A percentile compares a stretch with the other conserved stretches of the same genome.
Conservation (phyloP, 2,888 invertebrate species). For the Arctia plantaginis region DNA sequence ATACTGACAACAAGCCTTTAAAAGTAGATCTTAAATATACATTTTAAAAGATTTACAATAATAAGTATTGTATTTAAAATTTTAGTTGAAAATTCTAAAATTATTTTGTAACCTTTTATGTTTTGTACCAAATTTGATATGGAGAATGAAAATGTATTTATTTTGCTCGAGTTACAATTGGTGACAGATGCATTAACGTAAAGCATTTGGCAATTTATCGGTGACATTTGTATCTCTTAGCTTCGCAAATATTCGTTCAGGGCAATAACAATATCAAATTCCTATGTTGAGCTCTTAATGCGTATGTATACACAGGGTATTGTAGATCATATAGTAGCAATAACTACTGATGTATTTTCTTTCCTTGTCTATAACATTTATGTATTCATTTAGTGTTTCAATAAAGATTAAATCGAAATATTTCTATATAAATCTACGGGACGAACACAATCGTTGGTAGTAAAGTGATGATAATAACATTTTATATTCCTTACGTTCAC, state of each 20-base stretch:
- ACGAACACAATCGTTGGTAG: too few species aligned
- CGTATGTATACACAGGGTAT: neutral
- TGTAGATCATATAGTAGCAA: neutral
- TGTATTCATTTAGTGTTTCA: neutral
- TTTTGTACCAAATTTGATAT: slow-evolving; percentile 46
- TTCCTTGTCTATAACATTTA: too few species aligned
- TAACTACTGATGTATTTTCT: neutral
- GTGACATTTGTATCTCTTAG: slow-evolving; percentile 46
- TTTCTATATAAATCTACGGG: too few species aligned
- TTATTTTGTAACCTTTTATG: slow-evolving; percentile 23
- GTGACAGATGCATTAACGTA: slow-evolving; percentile 71
- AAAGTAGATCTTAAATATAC: too few species aligned
- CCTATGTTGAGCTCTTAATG: slow-evolving; percentile 4
- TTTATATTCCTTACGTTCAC: too few species aligned
- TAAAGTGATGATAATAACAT: too few species aligned
- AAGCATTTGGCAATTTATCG: slow-evolving; percentile 56
- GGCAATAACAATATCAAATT: slow-evolving; percentile 3
- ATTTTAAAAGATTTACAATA: too few species aligned
- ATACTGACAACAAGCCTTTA: too few species aligned
- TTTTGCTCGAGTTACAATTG: slow-evolving; percentile 66
- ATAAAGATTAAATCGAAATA: neutral
- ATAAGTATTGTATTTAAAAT: too few species aligned
- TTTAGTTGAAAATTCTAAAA: too few species aligned
- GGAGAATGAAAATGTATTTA: slow-evolving; percentile 72
- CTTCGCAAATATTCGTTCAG: slow-evolving; percentile 39